Percentiles rank a stretch among this genome's conserved stretches.
Evolutionary conservation across 2,113 vertebrate species (phyloP).

Genomic region (Gyps fulvus): DNA sequence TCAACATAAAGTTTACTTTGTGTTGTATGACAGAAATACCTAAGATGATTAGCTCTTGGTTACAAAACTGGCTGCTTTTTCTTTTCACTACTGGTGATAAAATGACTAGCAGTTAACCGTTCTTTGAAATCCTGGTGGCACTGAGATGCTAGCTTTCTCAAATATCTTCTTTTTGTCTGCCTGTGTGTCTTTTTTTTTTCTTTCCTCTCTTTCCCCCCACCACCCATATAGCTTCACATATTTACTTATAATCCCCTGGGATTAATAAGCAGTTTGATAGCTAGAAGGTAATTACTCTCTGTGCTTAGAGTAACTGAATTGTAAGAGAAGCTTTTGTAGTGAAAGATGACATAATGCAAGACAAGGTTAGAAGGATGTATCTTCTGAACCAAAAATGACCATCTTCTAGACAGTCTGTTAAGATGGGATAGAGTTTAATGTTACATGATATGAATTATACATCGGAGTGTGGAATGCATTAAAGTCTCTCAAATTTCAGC

Average conservation of each 20-base stretch:
- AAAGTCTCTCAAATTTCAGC: neutral
- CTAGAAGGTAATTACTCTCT: neutral
- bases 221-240: neutral
- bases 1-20: neutral
- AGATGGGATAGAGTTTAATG: neutral
- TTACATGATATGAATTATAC: neutral
- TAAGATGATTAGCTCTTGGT: neutral
- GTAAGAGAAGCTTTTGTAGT: neutral
- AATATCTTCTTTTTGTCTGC: neutral
- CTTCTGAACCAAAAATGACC: neutral
- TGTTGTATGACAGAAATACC: neutral
- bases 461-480: neutral
- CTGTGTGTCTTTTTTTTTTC: neutral
- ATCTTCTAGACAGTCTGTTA: neutral
- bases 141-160: neutral
- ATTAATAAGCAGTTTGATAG: neutral
- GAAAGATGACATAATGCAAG: neutral
- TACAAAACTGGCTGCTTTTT: neutral
- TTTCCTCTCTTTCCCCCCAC: accelerated
- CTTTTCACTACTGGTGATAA: neutral
- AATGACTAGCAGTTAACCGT: neutral
- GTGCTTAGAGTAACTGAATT: neutral
- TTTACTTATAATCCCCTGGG: neutral
- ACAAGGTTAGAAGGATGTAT: neutral
- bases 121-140: neutral